phyloP scores from a whole-genome alignment of 2,113 vertebrate species.

The Dasyprocta punctata region DNA sequence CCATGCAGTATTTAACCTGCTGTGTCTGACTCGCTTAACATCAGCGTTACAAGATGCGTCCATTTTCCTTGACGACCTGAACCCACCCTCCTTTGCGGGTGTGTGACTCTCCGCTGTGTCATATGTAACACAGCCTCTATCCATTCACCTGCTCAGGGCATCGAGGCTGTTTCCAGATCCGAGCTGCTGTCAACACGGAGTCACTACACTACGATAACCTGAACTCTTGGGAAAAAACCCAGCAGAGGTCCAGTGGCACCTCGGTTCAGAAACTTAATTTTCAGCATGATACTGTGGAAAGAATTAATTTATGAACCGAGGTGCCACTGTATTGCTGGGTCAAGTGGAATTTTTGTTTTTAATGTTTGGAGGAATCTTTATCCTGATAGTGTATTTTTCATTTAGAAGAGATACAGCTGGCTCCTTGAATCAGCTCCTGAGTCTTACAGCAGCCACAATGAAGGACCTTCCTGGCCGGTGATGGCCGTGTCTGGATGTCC shows the following conservation, averaged over 20 bases:
- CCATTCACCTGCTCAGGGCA: background rate
- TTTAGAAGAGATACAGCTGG: background rate
- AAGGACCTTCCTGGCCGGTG: constrained; percentile 49
- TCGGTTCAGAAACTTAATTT: background rate
- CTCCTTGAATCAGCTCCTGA: background rate
- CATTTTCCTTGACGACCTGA: background rate
- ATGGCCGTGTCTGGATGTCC: background rate
- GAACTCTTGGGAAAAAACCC: background rate
- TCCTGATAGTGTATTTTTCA: background rate
- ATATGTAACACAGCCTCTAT: background rate
- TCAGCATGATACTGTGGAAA: background rate
- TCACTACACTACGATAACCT: background rate
- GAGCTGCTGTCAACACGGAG: background rate
- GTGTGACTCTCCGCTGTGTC: background rate
- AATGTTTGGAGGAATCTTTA: background rate
- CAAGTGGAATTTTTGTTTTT: background rate
- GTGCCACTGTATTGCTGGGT: background rate
- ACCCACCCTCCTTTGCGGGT: no score
- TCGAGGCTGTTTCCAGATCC: background rate
- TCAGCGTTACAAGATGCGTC: background rate
- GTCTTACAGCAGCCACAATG: background rate
- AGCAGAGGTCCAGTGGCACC: background rate
- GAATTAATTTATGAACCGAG: background rate
- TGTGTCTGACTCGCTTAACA: background rate
- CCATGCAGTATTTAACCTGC: background rate